phyloP scores from a whole-genome alignment of 2,797 vertebrate genomes.

The Poecilia picta region DNA sequence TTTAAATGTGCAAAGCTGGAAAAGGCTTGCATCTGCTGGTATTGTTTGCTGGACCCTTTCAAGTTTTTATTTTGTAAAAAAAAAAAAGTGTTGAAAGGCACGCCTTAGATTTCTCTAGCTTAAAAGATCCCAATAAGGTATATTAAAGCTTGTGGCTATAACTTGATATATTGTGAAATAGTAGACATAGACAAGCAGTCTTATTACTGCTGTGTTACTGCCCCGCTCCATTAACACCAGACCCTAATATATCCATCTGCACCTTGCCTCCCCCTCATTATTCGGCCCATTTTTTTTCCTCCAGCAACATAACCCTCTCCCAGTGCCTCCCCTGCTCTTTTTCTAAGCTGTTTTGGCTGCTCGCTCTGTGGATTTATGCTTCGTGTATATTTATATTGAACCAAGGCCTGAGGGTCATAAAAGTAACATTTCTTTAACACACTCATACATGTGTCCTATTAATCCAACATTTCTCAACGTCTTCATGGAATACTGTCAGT shows the following conservation, averaged over 20 bases:
- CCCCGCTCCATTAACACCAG: conserved; percentile 6
- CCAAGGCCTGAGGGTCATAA: conserved; percentile 68
- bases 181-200: not conserved
- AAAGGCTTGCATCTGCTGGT: not conserved
- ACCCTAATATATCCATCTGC: conserved; percentile 4
- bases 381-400: conserved; percentile 74
- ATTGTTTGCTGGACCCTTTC: not conserved
- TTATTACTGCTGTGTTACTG: conserved; percentile 5
- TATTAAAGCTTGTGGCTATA: not conserved
- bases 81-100: not conserved
- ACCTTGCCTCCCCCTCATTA: conserved; percentile 25
- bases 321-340: conserved; percentile 4
- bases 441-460: conserved; percentile 69
- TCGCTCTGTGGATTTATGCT: conserved; percentile 60
- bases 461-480: conserved; percentile 60
- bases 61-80: not conserved
- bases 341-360: conserved; percentile 50
- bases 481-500: conserved; percentile 27
- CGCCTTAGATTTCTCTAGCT: not conserved
- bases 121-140: not conserved
- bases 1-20: not conserved
- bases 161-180: not conserved
- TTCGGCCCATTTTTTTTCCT: conserved; percentile 26
- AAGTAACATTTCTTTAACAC: conserved; percentile 73
- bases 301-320: conserved; percentile 18